phyloP scores from a whole-genome alignment of 2,888 invertebrate genomes.

The Alentia gelatinosa region DNA sequence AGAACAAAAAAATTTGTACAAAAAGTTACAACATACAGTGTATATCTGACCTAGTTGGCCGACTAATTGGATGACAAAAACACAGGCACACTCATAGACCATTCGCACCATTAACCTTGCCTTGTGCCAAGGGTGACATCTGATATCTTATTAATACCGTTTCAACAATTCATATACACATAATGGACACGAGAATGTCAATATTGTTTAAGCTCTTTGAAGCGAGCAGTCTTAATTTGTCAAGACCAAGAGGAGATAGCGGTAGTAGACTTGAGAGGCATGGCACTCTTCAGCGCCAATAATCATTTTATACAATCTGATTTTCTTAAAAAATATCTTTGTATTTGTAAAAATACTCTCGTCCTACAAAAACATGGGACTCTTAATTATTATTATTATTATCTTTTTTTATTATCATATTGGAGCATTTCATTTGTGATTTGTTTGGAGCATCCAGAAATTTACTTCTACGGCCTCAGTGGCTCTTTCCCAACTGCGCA shows the following conservation, averaged over 20 bases:
- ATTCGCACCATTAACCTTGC: background rate
- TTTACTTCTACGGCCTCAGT: background rate
- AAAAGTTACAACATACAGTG: background rate
- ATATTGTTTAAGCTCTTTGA: background rate
- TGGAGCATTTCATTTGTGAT: background rate
- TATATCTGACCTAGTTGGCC: background rate
- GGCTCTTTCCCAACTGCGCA: too few species aligned
- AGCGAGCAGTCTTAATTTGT: background rate
- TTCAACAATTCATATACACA: background rate
- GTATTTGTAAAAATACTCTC: conserved; percentile 14
- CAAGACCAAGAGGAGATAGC: background rate
- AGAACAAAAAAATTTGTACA: background rate
- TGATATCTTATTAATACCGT: background rate
- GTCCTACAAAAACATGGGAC: conserved; percentile 43
- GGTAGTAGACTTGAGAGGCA: background rate
- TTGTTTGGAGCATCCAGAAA: background rate
- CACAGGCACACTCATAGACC: conserved; percentile 11
- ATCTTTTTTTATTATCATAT: too few species aligned
- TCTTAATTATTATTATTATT: background rate
- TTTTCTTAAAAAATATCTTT: background rate
- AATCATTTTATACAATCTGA: background rate
- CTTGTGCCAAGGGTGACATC: background rate
- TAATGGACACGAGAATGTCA: background rate
- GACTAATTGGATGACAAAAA: background rate
- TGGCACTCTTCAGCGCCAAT: background rate